Percentiles rank a stretch among this genome's conserved stretches.
These are phyloP conservation scores for Littorina saxatilis DNA, from an alignment of 1,140 invertebrate genomes.

Conservation along the genomic window DNA sequence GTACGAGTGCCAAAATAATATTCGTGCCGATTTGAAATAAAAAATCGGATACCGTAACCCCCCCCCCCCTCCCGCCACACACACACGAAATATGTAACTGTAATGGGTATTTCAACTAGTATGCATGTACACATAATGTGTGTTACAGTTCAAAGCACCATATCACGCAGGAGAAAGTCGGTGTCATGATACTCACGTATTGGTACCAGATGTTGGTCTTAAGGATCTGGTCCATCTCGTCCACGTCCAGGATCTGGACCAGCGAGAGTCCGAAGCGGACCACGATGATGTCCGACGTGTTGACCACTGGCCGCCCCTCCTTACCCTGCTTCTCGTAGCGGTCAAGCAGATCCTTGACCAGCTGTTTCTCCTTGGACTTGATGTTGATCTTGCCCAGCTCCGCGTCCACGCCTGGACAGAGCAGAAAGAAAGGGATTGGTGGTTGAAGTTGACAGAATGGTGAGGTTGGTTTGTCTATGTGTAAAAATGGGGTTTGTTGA, in stretches of 20 bases:
- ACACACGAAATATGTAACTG: too few relatives aligned
- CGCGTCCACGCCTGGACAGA: background rate
- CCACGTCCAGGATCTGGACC: conserved; percentile 75
- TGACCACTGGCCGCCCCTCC: conserved; percentile 74
- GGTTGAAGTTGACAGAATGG: background rate
- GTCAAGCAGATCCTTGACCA: conserved; percentile 73
- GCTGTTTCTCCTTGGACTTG: conserved; percentile 73
- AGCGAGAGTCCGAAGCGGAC: conserved; percentile 73
- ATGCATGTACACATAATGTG: too few relatives aligned
- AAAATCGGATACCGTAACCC: too few relatives aligned
- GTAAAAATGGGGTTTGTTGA: too few relatives aligned
- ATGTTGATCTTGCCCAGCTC: conserved; percentile 33
- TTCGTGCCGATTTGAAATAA: too few relatives aligned
- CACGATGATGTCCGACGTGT: conserved; percentile 71
- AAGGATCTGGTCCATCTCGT: conserved; percentile 75
- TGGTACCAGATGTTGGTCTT: conserved; percentile 74
- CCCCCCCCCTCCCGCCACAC: too few relatives aligned
- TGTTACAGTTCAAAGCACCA: too few relatives aligned
- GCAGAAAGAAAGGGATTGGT: too few relatives aligned
- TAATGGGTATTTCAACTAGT: too few relatives aligned
- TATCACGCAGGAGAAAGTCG: too few relatives aligned
- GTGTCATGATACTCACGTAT: conserved; percentile 73
- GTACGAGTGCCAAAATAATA: too few relatives aligned
- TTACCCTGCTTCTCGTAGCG: conserved; percentile 70
- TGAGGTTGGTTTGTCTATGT: too few relatives aligned